Base-by-base conservation (phyloP, 2,797 vertebrate genomes). In the Xiphophorus birchmanni region DNA sequence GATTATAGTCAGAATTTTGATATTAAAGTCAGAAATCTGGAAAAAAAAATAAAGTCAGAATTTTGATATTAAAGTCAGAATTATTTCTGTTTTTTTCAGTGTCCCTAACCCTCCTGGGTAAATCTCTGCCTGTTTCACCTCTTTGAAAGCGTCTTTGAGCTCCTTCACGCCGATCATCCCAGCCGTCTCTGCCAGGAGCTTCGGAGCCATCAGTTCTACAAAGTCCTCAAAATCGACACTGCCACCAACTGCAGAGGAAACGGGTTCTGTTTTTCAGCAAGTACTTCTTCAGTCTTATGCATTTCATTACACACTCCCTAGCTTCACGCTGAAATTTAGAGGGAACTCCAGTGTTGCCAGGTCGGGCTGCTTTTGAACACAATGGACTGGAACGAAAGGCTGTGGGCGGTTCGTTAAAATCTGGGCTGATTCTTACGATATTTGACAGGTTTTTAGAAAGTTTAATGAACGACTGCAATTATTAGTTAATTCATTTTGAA, bases 131-230 rank as follows among this genome's bases (percentile, higher is more conserved):
- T 42, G 11, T 45, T 86, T 95, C 82, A 96, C 96, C 94, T 96
- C 95, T 91, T 94, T 96, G 60, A 96, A 96, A 50, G 96, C 96
- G 0, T 96, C 91, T 91, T 92, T 95, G 35, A 96, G 95, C 82
- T 96, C 96, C 86, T 96, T 96, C 87, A 96, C 60, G 4, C 96
- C 96, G 0, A 96, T 96, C 96, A 96, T 96, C 58, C 95, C 96
- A 2, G 96, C 94, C 0, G 96, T 96, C 88, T 96, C 96, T n/a
- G 94, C 96, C 84, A 96, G 89, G 65, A 96, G 95, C 81, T 96
- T 96, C 0, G 96, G 96, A 2, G 95, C 83, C 96, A 96, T 96
- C 81, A 96, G 88, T 40, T 96, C 96, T n/a, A 96, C 96, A 86
- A 96, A 96, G 86, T 96, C 96, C 32, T 96, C 95, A 88, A 96